Conservation (phyloP, 2,888 invertebrate genomes). For the Apoda limacodes region DNA sequence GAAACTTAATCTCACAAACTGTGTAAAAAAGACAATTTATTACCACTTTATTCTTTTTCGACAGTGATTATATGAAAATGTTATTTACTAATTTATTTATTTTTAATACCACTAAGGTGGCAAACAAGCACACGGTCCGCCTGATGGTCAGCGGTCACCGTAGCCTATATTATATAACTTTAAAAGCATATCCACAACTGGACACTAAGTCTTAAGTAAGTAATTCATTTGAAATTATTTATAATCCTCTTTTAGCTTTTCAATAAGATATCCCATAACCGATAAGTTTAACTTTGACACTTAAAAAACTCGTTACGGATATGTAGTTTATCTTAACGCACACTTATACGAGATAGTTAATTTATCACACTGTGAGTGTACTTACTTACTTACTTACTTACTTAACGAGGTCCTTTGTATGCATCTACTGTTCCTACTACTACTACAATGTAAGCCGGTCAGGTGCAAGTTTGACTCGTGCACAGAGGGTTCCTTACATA, state of each 20-base stretch:
- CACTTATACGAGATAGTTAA: conserved; percentile 14
- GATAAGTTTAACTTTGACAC: conserved; percentile 23
- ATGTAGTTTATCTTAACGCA: conserved; percentile 12
- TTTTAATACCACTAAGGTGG: too few relatives aligned
- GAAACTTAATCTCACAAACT: too few relatives aligned
- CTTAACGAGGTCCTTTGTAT: too few relatives aligned
- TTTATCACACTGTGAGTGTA: not conserved
- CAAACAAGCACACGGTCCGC: too few relatives aligned
- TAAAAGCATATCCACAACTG: conserved; percentile 14
- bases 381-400: not conserved
- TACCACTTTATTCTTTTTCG: too few relatives aligned
- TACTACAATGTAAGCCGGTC: too few relatives aligned
- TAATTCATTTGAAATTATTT: conserved; percentile 26
- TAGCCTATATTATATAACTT: conserved; percentile 14
- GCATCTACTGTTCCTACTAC: too few relatives aligned
- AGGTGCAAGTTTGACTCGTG: too few relatives aligned
- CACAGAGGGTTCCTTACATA: too few relatives aligned
- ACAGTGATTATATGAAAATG: too few relatives aligned
- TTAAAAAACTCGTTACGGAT: conserved; percentile 17
- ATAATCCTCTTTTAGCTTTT: conserved; percentile 21
- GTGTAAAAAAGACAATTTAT: too few relatives aligned
- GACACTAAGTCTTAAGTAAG: conserved; percentile 9
- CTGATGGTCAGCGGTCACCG: too few relatives aligned
- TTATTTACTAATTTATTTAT: conserved; percentile 22
- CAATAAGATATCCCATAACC: conserved; percentile 25